A percentile compares a stretch with the other conserved stretches of the same genome.
These are phyloP conservation scores for Felis chaus DNA, from an alignment of 2,113 vertebrate species.

Conservation along the genomic window DNA sequence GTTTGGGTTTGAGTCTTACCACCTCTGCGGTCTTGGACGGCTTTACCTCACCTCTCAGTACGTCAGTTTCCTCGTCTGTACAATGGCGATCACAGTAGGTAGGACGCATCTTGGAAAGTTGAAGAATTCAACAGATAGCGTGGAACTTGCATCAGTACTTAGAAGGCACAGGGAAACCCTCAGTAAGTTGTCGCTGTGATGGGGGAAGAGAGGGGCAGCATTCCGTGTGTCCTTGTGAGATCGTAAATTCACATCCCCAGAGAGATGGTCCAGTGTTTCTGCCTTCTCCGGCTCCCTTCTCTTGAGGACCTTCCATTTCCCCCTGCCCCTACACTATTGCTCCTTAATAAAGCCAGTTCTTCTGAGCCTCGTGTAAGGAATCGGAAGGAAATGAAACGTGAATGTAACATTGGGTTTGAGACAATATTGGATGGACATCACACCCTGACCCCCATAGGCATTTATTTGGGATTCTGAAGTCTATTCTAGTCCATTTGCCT, in stretches of 20 bases:
- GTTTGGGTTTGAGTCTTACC: background rate
- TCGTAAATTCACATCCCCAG: background rate
- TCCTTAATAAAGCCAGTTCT: background rate
- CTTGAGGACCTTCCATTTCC: background rate
- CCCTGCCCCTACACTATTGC: fast-evolving
- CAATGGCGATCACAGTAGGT: background rate
- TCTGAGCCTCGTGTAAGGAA: background rate
- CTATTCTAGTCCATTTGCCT: no score
- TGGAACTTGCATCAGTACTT: background rate
- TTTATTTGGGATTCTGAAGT: no score
- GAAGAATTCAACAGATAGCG: background rate
- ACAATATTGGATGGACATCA: background rate
- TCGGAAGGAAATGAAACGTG: background rate
- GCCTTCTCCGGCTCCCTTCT: background rate
- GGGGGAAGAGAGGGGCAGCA: background rate
- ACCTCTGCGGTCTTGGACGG: background rate
- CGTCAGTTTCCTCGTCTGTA: background rate
- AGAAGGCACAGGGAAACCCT: no score
- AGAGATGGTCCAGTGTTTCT: background rate
- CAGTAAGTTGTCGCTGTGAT: background rate
- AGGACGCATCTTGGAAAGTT: background rate
- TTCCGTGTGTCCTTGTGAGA: background rate
- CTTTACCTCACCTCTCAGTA: background rate
- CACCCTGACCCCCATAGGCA: background rate
- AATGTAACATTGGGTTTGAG: background rate